A percentile compares a stretch with the other conserved stretches of the same genome.
Conservation (phyloP, 2,113 vertebrate species). For the Oceanites oceanicus region DNA sequence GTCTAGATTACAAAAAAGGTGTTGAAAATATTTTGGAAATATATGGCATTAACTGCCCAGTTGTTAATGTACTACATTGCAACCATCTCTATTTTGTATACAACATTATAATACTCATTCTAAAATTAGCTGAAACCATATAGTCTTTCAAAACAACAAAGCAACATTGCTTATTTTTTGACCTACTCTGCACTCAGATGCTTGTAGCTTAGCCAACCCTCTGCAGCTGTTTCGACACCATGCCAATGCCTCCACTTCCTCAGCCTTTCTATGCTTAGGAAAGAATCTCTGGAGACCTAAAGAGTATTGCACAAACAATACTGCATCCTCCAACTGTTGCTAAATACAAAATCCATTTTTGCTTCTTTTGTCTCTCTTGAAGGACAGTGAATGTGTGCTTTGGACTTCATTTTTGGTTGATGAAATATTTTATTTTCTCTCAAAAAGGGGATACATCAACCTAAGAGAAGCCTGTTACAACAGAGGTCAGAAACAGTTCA, state of each 20-base stretch:
- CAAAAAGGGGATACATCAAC: neutral
- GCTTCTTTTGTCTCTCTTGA: slow-evolving; percentile 14
- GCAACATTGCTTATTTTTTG: neutral
- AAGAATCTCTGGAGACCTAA: slow-evolving; percentile 31
- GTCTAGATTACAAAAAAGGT: neutral
- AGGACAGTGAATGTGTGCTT: neutral
- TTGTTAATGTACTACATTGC: neutral
- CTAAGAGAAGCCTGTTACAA: neutral
- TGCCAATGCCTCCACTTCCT: slow-evolving; percentile 47
- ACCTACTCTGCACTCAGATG: neutral
- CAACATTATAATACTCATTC: neutral
- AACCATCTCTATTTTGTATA: neutral
- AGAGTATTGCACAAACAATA: slow-evolving; percentile 23
- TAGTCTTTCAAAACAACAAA: slow-evolving; percentile 27
- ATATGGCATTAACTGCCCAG: rapidly evolving
- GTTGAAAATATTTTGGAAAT: neutral
- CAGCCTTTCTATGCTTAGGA: neutral
- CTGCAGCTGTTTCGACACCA: slow-evolving; percentile 24
- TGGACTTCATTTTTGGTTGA: neutral
- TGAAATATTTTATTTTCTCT: neutral
- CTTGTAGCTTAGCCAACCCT: slow-evolving; percentile 35
- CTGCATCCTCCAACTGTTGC: neutral
- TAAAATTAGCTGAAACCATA: slow-evolving; percentile 16
- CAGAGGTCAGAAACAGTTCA: slow-evolving; percentile 4
- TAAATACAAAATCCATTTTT: slow-evolving; percentile 11